Conservation (phyloP, 2,888 invertebrate species). For the Tipula helvola region DNA sequence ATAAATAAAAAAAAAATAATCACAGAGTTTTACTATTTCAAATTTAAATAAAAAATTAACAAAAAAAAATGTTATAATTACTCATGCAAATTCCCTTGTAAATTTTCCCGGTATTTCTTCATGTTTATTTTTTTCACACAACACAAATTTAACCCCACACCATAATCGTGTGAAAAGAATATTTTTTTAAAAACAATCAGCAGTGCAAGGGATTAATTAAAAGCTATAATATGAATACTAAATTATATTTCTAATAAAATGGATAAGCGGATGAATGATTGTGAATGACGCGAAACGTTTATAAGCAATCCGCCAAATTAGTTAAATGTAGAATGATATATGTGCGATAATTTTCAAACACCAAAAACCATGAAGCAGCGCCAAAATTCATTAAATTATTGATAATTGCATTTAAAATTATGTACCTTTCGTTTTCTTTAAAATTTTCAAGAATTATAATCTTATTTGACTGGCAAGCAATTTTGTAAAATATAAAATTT, state of each 20-base stretch:
- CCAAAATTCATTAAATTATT: too few relatives aligned
- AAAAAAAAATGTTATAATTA: background rate
- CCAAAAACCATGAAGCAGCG: too few relatives aligned
- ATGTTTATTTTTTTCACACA: background rate
- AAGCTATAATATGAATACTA: background rate
- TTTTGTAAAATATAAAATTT: too few relatives aligned
- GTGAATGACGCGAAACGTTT: too few relatives aligned
- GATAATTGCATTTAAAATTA: too few relatives aligned
- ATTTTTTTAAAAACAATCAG: background rate
- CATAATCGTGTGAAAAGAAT: background rate
- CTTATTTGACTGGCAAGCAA: too few relatives aligned
- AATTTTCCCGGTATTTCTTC: background rate
- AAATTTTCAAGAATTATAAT: too few relatives aligned
- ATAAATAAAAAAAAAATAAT: slow-evolving; percentile 6
- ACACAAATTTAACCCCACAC: background rate
- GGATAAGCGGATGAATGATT: background rate
- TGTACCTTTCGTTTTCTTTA: too few relatives aligned
- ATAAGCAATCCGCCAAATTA: too few relatives aligned
- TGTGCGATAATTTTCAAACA: too few relatives aligned
- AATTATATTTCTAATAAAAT: background rate
- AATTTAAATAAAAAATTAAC: background rate
- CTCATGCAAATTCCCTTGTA: background rate
- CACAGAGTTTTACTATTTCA: background rate
- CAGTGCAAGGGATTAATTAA: background rate
- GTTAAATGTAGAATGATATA: too few relatives aligned